Conservation (phyloP, 1,140 invertebrate genomes). For the Penaeus indicus region DNA sequence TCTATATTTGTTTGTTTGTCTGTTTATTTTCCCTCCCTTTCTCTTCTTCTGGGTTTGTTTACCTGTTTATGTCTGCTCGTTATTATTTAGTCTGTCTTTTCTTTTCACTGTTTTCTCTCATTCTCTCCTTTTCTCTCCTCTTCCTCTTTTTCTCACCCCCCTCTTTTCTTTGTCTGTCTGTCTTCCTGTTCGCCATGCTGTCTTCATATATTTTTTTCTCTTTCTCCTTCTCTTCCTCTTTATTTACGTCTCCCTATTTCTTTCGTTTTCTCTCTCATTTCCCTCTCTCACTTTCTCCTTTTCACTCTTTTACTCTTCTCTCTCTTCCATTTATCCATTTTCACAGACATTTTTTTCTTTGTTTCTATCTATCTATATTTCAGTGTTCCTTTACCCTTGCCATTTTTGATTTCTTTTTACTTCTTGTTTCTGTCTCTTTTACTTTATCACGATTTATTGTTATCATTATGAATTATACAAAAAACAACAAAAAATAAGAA, state of each 20-base stretch:
- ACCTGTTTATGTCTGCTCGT: background rate
- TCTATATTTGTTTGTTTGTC: background rate
- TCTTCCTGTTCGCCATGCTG: no score
- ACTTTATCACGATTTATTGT: background rate
- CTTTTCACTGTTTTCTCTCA: background rate
- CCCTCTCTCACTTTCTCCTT: background rate
- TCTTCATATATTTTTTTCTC: no score
- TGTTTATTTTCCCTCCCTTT: background rate
- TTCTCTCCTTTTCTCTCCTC: background rate
- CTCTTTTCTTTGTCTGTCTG: background rate
- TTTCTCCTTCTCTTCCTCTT: no score
- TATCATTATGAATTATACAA: background rate
- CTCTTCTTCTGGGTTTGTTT: background rate
- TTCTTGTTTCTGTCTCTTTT: background rate
- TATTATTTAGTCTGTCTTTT: background rate
- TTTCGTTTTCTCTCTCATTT: background rate
- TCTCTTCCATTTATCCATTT: background rate
- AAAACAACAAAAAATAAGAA: no score
- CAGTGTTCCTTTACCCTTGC: background rate
- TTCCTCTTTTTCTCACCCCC: background rate
- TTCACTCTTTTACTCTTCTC: conserved; percentile 4
- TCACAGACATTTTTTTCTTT: background rate
- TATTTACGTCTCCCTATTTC: no score
- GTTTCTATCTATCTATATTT: background rate
- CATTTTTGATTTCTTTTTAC: background rate